Evolutionary conservation across 2,113 vertebrate species (phyloP).

Genomic region (Rallus limicola): DNA sequence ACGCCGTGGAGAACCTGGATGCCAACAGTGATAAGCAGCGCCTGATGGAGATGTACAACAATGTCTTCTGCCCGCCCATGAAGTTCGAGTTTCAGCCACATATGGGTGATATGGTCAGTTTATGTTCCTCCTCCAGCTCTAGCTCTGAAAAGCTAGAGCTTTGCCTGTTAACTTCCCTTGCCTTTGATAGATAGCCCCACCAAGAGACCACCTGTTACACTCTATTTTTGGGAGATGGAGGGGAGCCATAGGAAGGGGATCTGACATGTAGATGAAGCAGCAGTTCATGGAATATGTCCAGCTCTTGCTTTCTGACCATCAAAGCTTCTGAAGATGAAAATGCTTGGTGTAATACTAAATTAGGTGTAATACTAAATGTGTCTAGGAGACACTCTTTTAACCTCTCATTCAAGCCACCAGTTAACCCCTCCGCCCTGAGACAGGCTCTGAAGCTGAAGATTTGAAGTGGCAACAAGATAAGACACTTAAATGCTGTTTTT

Average conservation of each 20-base stretch:
- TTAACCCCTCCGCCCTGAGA: neutral
- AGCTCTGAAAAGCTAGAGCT: neutral
- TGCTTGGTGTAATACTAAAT: neutral
- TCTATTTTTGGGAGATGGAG: neutral
- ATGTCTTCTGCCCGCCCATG: slow-evolving; percentile 94
- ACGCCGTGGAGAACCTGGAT: slow-evolving; percentile 92
- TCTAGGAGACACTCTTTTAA: neutral
- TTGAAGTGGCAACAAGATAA: neutral
- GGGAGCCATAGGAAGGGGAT: neutral
- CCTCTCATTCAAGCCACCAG: rapidly evolving
- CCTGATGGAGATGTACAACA: slow-evolving; percentile 99
- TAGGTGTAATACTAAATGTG: neutral
- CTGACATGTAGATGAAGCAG: rapidly evolving
- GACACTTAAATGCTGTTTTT: neutral
- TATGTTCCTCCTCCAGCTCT: neutral
- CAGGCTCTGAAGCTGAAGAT: neutral
- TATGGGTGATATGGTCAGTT: slow-evolving; percentile 94
- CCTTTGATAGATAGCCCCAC: rapidly evolving
- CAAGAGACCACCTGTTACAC: neutral
- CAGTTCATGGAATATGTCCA: rapidly evolving
- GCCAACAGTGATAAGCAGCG: slow-evolving; percentile 94
- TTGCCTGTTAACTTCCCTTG: rapidly evolving
- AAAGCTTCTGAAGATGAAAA: neutral
- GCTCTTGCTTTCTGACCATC: neutral
- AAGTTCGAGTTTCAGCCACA: slow-evolving; percentile 99